These are phyloP conservation scores for Gallirallus australis DNA, from an alignment of 2,797 vertebrate species.

Conservation along the genomic window DNA sequence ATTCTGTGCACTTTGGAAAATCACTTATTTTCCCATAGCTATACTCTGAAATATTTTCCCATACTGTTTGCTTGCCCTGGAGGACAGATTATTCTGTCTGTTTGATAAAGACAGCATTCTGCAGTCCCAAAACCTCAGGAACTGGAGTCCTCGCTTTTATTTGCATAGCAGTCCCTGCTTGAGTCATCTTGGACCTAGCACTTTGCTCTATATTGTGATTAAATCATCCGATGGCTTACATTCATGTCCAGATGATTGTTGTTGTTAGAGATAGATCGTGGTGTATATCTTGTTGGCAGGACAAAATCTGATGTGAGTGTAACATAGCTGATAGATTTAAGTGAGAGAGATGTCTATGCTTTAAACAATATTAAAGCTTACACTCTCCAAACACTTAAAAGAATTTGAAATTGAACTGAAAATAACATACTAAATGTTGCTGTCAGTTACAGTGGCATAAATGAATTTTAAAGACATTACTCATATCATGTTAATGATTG, in stretches of 20 bases:
- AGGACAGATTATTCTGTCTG: neutral
- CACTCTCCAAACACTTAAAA: neutral
- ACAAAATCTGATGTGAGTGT: neutral
- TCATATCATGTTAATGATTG: neutral
- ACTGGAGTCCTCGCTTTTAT: neutral
- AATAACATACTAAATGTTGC: neutral
- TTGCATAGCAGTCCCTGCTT: neutral
- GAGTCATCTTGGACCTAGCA: neutral
- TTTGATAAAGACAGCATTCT: constrained; percentile 1
- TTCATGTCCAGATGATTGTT: neutral
- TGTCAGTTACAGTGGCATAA: neutral
- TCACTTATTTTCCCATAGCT: neutral
- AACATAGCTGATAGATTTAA: neutral
- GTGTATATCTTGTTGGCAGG: neutral
- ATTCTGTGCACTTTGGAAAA: neutral
- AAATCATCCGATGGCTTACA: neutral
- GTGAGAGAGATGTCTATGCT: neutral
- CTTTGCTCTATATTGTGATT: neutral
- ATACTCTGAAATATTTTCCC: neutral
- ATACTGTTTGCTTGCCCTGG: neutral
- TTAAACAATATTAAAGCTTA: neutral
- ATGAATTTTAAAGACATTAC: neutral
- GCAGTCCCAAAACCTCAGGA: neutral
- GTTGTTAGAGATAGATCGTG: constrained; percentile 5
- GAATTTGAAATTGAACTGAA: neutral